phyloP scores from a whole-genome alignment of 2,888 invertebrate genomes.

The Galerucella pusilla region DNA sequence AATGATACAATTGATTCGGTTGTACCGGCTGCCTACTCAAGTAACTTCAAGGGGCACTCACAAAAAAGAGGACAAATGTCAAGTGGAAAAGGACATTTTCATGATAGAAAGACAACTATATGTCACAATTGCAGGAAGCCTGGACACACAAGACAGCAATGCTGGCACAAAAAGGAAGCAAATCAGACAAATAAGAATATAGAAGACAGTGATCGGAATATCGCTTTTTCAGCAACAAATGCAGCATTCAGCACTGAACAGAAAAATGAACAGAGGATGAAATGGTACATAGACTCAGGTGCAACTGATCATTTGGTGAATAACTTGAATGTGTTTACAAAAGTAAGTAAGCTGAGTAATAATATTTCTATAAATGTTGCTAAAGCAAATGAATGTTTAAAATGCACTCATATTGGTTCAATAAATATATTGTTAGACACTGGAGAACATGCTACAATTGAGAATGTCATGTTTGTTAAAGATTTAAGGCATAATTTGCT shows the following conservation, averaged over 20 bases:
- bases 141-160: neutral
- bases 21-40: neutral
- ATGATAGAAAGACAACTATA: neutral
- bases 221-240: neutral
- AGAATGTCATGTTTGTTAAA: no score
- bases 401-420: no score
- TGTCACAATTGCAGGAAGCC: neutral
- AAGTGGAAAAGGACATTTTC: neutral
- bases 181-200: neutral
- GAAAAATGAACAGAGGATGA: neutral
- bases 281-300: neutral
- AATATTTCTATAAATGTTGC: neutral
- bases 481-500: no score
- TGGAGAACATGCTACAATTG: no score
- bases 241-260: neutral
- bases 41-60: neutral
- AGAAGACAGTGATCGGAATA: neutral
- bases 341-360: neutral
- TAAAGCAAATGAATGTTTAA: neutral
- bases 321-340: neutral
- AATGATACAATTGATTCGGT: neutral
- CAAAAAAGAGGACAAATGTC: neutral
- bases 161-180: conserved; percentile 7
- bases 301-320: neutral
- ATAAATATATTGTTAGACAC: no score